Evolutionary conservation across 2,113 vertebrate genomes (phyloP).

Genomic region (Casuarius casuarius): DNA sequence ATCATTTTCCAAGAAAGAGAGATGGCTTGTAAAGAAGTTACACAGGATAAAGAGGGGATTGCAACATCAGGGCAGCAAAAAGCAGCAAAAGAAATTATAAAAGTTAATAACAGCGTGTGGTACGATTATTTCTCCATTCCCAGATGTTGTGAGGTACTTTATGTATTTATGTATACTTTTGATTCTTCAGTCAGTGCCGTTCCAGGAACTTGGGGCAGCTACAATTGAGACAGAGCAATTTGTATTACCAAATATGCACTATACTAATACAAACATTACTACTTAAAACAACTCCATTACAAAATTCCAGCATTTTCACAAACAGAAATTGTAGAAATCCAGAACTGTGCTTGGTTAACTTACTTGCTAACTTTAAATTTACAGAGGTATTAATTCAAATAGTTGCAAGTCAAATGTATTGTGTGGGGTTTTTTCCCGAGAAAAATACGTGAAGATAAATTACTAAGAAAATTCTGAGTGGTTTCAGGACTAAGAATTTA

Average conservation of each 20-base stretch:
- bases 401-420: neutral
- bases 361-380: neutral
- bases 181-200: neutral
- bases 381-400: neutral
- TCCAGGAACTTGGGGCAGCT: neutral
- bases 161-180: neutral
- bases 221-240: neutral
- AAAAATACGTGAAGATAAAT: neutral
- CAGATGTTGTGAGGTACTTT: neutral
- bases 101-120: neutral
- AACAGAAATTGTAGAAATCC: neutral
- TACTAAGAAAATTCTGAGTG: neutral
- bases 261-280: neutral
- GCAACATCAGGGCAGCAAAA: neutral
- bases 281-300: neutral
- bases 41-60: neutral
- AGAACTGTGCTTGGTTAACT: neutral
- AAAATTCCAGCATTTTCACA: neutral
- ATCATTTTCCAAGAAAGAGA: neutral
- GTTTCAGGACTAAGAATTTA: neutral
- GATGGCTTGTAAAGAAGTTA: neutral
- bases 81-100: neutral
- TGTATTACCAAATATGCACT: neutral
- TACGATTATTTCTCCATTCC: neutral
- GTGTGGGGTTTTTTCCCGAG: neutral